phyloP scores from a whole-genome alignment of 1,140 invertebrate genomes.

The Lepeophtheirus salmonis region DNA sequence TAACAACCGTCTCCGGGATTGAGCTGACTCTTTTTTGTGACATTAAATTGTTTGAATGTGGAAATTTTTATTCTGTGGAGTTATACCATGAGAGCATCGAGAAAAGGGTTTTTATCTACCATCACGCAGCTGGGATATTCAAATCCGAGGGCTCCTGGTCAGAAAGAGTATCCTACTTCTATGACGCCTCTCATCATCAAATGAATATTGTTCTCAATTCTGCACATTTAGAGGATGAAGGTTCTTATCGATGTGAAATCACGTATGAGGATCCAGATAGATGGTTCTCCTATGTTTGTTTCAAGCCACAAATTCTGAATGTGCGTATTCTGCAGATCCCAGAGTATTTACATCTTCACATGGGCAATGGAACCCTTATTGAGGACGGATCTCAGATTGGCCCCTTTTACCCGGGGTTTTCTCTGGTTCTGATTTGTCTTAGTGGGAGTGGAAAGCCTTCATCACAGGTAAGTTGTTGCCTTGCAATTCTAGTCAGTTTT shows the following conservation, averaged over 20 bases:
- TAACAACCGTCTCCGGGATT: conserved; percentile 11
- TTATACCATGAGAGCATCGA: neutral
- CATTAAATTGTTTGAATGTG: conserved; percentile 4
- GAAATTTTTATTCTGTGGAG: conserved; percentile 12
- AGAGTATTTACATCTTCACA: neutral
- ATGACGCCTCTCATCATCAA: neutral
- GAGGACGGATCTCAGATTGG: neutral
- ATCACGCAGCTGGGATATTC: conserved; percentile 2
- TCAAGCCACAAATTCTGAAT: conserved; percentile 2
- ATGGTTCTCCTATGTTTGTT: conserved; percentile 9
- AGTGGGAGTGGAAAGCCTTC: neutral
- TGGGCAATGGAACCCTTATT: neutral
- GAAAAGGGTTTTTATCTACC: conserved; percentile 6
- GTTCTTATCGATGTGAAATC: conserved; percentile 8
- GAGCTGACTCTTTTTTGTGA: neutral
- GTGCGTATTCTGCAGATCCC: neutral
- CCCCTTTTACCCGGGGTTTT: neutral
- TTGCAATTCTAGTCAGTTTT: too few species aligned
- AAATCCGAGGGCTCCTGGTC: conserved; percentile 9
- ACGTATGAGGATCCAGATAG: conserved; percentile 8
- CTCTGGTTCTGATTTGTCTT: neutral
- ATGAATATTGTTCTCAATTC: neutral
- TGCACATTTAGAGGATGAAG: conserved; percentile 4
- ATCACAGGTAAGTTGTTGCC: neutral
- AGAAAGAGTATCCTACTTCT: neutral